Percentiles rank a stretch among this genome's conserved stretches.
Conservation (phyloP, 2,888 invertebrate genomes). For the Temnothorax unifasciatus region DNA sequence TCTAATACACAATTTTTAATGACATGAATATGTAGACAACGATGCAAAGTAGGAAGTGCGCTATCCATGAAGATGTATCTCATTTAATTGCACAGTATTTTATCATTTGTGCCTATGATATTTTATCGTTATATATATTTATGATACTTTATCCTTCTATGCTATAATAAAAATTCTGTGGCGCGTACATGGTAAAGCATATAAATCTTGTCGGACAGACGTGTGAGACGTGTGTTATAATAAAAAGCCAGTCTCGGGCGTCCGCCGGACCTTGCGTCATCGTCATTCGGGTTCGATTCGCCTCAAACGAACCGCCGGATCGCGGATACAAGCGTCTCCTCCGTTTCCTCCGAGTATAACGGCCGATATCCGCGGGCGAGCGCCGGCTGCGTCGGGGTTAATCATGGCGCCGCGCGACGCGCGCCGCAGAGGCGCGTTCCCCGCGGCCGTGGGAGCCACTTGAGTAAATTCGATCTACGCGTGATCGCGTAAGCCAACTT, state of each 20-base stretch:
- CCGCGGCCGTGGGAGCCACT: slow-evolving; percentile 36
- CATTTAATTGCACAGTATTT: not conserved
- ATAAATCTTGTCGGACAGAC: not conserved
- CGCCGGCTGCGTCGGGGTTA: slow-evolving; percentile 17
- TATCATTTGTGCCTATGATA: not conserved
- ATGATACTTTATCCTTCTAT: not conserved
- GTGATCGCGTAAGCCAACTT: not conserved
- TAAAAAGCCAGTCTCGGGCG: not conserved
- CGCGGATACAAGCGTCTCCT: not conserved
- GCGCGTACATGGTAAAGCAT: not conserved
- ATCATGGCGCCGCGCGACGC: slow-evolving; percentile 35
- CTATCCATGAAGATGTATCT: not conserved
- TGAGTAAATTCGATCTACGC: slow-evolving; percentile 23
- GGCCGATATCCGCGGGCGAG: not conserved
- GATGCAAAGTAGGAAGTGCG: not conserved
- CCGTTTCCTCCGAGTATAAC: not conserved
- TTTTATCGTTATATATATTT: not conserved
- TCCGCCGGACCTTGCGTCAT: too few relatives aligned
- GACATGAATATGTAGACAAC: not conserved
- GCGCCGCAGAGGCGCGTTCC: not conserved
- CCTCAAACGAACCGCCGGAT: not conserved
- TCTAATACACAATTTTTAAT: not conserved
- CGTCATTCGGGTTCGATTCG: not conserved
- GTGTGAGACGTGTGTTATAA: too few relatives aligned
- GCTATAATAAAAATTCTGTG: not conserved